Percentiles rank a stretch among this genome's conserved stretches.
These are phyloP conservation scores for Anseranas semipalmata DNA, from an alignment of 2,113 vertebrate genomes.

Conservation along the genomic window DNA sequence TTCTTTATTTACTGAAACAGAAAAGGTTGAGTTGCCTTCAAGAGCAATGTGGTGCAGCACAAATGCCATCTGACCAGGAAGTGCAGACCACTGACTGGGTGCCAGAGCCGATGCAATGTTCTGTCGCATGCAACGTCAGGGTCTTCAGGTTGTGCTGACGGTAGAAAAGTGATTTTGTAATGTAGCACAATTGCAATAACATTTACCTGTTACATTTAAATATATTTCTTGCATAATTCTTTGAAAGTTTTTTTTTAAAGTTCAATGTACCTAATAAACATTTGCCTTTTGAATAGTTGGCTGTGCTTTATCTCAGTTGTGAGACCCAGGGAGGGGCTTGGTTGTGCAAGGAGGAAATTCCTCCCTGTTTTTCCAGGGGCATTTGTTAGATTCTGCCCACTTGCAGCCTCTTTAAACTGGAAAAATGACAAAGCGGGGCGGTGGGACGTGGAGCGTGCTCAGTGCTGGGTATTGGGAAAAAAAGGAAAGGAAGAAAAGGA, in stretches of 20 bases:
- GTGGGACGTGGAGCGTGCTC: not conserved
- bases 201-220: constrained; percentile 67
- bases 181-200: constrained; percentile 58
- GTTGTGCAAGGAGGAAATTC: not conserved
- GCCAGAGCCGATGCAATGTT: not conserved
- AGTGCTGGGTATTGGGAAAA: not conserved
- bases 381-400: not conserved
- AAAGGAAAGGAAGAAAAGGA: not conserved
- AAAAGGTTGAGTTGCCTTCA: constrained; percentile 16
- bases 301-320: constrained; percentile 38
- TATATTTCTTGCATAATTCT: constrained; percentile 71
- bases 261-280: constrained; percentile 76
- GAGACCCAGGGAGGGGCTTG: not conserved
- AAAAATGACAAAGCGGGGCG: not conserved
- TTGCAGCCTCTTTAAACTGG: not conserved
- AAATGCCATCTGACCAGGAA: not conserved
- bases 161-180: constrained; percentile 40
- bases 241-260: constrained; percentile 53
- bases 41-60: constrained; percentile 35
- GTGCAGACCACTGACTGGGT: constrained; percentile 12
- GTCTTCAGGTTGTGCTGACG: constrained; percentile 43
- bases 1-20: constrained; percentile 24
- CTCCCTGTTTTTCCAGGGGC: not conserved
- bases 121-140: not conserved
- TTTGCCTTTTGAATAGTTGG: constrained; percentile 70